Conservation (phyloP, 2,113 vertebrate species). For the Tenebrosternarchus preto region DNA sequence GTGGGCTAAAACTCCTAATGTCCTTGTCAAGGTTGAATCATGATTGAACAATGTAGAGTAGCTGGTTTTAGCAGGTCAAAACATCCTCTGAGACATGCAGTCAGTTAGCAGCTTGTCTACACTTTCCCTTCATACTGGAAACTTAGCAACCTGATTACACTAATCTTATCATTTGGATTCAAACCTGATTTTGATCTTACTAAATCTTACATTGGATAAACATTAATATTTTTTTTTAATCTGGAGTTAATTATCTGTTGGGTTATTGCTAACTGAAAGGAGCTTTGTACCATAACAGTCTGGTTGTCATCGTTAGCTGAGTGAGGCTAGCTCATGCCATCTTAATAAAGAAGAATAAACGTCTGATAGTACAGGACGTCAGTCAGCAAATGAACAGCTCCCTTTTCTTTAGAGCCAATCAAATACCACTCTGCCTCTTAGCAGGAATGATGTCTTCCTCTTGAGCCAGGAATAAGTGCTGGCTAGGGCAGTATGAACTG, state of each 20-base stretch:
- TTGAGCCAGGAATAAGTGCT: not conserved
- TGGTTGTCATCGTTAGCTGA: slow-evolving; percentile 70
- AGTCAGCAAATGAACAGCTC: slow-evolving; percentile 70
- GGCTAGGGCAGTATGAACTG: not conserved
- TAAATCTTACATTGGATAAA: slow-evolving; percentile 1
- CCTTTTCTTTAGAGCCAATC: slow-evolving; percentile 61
- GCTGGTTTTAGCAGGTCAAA: not conserved
- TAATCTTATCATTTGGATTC: not conserved
- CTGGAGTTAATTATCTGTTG: slow-evolving; percentile 21
- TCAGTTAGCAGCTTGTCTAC: not conserved
- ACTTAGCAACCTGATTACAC: not conserved
- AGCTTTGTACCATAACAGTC: slow-evolving; percentile 51
- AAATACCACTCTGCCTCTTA: slow-evolving; percentile 5
- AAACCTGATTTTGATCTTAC: slow-evolving; percentile 25
- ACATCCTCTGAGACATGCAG: not conserved
- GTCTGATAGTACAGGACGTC: slow-evolving; percentile 64
- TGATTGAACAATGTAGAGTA: not conserved
- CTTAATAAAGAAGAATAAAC: slow-evolving; percentile 70
- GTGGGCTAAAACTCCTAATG: slow-evolving; percentile 15
- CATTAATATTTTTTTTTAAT: too few relatives aligned
- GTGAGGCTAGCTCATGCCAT: slow-evolving; percentile 51
- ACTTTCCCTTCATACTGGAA: not conserved
- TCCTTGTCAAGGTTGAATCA: slow-evolving; percentile 43
- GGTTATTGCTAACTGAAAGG: slow-evolving; percentile 55
- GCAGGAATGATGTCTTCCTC: slow-evolving; percentile 14